These are phyloP conservation scores for Pitangus sulphuratus DNA, from an alignment of 2,797 vertebrate genomes.

Conservation along the genomic window DNA sequence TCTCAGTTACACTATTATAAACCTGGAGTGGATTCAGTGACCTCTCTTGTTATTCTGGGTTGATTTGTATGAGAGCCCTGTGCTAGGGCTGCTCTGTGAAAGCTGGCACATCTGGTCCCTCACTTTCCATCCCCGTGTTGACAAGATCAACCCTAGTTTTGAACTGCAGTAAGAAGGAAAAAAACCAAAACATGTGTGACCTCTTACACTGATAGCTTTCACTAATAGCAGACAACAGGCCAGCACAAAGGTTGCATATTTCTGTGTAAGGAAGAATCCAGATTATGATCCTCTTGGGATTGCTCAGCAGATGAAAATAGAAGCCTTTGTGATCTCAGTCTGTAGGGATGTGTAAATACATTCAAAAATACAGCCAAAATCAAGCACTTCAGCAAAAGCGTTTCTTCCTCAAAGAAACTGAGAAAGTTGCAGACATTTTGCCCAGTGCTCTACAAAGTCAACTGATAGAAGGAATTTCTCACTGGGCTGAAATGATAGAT, in stretches of 20 bases:
- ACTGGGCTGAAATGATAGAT: background rate
- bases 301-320: background rate
- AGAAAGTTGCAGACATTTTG: background rate
- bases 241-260: background rate
- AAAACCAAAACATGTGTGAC: background rate
- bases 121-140: accelerated
- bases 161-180: background rate
- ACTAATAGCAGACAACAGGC: background rate
- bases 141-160: background rate
- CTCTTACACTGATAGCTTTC: background rate
- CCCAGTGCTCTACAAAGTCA: background rate
- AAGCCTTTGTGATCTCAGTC: background rate
- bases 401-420: background rate
- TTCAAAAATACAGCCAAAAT: slow-evolving; percentile 17
- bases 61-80: background rate
- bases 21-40: background rate
- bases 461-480: background rate
- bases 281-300: background rate
- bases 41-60: background rate
- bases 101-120: background rate
- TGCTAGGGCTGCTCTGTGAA: background rate
- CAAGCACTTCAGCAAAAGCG: background rate
- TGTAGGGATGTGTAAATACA: background rate
- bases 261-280: background rate
- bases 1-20: slow-evolving; percentile 1